phyloP scores from a whole-genome alignment of 2,113 vertebrate genomes.

The Syngnathoides biaculeatus region DNA sequence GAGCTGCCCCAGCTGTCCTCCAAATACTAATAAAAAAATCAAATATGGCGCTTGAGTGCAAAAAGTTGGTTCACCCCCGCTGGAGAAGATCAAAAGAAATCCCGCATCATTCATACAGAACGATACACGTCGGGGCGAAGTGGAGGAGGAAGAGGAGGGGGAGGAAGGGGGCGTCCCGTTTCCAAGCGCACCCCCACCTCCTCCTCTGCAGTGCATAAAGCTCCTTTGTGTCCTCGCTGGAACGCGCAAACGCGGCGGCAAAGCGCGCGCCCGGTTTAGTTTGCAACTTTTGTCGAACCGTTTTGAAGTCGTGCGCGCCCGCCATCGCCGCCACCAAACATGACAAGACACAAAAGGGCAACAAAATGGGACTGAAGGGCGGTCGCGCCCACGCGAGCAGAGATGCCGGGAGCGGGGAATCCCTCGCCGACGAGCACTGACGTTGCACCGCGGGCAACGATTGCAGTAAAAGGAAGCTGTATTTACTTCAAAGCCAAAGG shows the following conservation, averaged over 20 bases:
- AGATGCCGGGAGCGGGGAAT: too few species aligned
- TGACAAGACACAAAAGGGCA: not conserved
- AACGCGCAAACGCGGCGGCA: slow-evolving; percentile 11
- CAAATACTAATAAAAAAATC: too few species aligned
- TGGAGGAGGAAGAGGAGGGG: slow-evolving; percentile 10
- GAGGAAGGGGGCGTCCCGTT: slow-evolving; percentile 47
- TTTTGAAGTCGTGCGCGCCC: too few species aligned
- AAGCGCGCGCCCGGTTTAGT: not conserved
- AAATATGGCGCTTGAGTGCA: too few species aligned
- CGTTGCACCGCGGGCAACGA: too few species aligned
- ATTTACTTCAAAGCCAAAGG: too few species aligned
- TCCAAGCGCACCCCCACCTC: slow-evolving; percentile 54
- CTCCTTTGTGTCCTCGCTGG: slow-evolving; percentile 59
- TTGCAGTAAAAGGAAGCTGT: too few species aligned
- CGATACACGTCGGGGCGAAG: not conserved
- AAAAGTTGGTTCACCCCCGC: too few species aligned
- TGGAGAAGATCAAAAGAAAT: not conserved
- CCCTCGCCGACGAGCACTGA: too few species aligned
- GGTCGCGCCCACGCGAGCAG: too few species aligned
- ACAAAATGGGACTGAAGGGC: not conserved
- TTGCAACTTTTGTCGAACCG: not conserved
- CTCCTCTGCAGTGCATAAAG: slow-evolving; percentile 50
- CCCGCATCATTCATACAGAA: not conserved
- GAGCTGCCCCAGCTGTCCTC: too few species aligned
- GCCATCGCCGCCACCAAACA: too few species aligned